Base-by-base conservation (phyloP, 2,113 vertebrate species). In the Nansenia antarctica region DNA sequence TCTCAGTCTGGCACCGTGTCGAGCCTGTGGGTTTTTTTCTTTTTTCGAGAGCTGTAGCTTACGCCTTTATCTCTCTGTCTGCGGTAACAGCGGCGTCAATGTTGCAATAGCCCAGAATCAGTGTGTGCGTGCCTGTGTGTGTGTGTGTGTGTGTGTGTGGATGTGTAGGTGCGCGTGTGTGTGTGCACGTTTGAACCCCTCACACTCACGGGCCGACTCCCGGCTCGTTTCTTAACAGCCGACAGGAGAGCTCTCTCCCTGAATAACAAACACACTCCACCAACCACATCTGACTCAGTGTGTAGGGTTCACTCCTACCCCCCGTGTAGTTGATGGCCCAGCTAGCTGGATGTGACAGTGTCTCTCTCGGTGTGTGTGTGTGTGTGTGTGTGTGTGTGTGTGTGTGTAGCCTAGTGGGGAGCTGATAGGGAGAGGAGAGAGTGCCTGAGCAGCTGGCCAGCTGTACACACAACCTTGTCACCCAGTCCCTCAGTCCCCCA, bases 11-110 rank as follows among this genome's bases (percentile, higher is more conserved):
- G n/a, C n/a, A 26, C 59, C 65, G 57, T 67, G 42, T 80, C 65
- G n/a, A 22, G 55, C 35, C n/a, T 77, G 65, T 82, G 81, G 80
- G 57, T 80, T 75, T 63, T 66, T 24, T 65, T 73, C 49, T 55
- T 53, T 53, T 57, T 66, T 68, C 47, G 63, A 29, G 29, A 37
- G 58, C 47, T 76, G 61, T 42, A 32, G 45, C 45, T 49, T 49
- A 49, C n/a, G n/a, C 7, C 5, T 6, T 49, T 49, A 49, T 49
- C 45, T 49, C n/a, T 49, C 45, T 20, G 20, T 20, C 45, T 49
- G 7, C n/a, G 5, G n/a, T 49, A 15, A 14, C 4, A 20, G 45
- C 15, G 9, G 45, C 45, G 20, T 47, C 18, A 47, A 45, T 18
- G 45, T n/a, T 1, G 45, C 45, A 20, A 20, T 47, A n/a, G 45